Evolutionary conservation across 1,140 invertebrate genomes (phyloP), one percentile per base, ranked within the genome.

Genomic region (Sipha flava): DNA sequence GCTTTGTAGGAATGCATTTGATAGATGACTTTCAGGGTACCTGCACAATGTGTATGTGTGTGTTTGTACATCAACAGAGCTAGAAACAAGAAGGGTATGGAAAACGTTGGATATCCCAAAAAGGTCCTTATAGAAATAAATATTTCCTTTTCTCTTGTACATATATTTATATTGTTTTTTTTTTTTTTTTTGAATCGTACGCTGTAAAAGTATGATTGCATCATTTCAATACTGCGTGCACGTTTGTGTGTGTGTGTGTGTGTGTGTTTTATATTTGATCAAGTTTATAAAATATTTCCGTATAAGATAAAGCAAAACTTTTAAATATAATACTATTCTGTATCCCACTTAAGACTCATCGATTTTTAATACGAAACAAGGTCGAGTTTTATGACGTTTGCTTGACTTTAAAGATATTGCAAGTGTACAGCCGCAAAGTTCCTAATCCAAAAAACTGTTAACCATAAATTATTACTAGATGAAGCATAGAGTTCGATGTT

Each of bases 11-110:
- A 66, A 66, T 66, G 62, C 62, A 43, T 66, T 66, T 66, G 62
- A 66, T 66, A 66, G 62, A 66, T 66, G 62, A 66, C 62, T 64
- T 64, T 66, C 21, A 34, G 14, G 47, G 47, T n/a, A 49, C 47
- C 47, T 49, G 47, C 9, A n/a, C 47, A 49, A 49, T 49, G 6
- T 49, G 47, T 18, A 18, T 18, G 47, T 6, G 9, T 49, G 18
- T n/a, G 47, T 49, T 10, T 18, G 47, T 64, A 21, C 40, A 40
- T 14, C 10, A 40, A 6, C 10, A 10, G 4, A 40, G 5, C 5
- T 40, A 40, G 34, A 37, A 14, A 26, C 18, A 23, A 4, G 34
- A 6, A 7, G 21, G 4, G 12, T 14, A n/a, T 12, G 10, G n/a
- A 64, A 21, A 7, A 66, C n/a, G 34, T 16, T 23, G n/a, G 10